Base-by-base conservation (phyloP, 2,888 invertebrate species). In the Apotomis capreana region DNA sequence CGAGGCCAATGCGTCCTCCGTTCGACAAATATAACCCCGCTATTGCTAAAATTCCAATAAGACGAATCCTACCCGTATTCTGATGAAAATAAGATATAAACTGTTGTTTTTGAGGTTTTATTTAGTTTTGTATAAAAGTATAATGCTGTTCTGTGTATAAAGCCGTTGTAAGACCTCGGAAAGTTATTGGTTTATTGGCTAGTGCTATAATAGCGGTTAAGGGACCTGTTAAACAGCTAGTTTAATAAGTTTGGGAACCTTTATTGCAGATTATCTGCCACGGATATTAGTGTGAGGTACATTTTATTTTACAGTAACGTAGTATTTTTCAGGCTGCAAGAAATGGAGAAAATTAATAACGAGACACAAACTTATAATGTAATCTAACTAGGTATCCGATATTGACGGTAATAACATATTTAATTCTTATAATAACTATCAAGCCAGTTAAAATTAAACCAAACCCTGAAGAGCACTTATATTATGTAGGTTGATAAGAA, bases 171-270 rank as follows among this genome's bases (percentile, higher is more conserved):
- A 82, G 77, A 73, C 82, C 76, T 63, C 72, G 62, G 76, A 82
- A 79, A 84, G 77, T 82, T 84, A 83, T 82, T 77, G 79, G 79
- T 80, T 79, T 80, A 80, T 76, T 80, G 69, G 79, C 76, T 72
- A 59, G 52, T 59, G 63, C 51, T 68, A 59, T 72, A 72, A 72
- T 69, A 61, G 73, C 59, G 59, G 73, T 73, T 64, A 51, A 64
- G 73, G 73, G 73, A 59, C 15, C 55, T 51, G 73, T 73, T 73
- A 73, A 64, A 72, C 13, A 58, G 44, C 68, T 51, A 52, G 63
- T 72, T 72, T 58, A 68, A 71, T 62, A 58, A 68, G 68, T 72
- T 59, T 37, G 62, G 40, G 13, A 40, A 51, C 58, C 51, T 68
- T 68, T 58, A 68, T 68, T 37, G 67, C 26, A 51, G 68, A 58